These are phyloP conservation scores for Melieria crassipennis DNA, from an alignment of 2,888 invertebrate species.

Conservation along the genomic window DNA sequence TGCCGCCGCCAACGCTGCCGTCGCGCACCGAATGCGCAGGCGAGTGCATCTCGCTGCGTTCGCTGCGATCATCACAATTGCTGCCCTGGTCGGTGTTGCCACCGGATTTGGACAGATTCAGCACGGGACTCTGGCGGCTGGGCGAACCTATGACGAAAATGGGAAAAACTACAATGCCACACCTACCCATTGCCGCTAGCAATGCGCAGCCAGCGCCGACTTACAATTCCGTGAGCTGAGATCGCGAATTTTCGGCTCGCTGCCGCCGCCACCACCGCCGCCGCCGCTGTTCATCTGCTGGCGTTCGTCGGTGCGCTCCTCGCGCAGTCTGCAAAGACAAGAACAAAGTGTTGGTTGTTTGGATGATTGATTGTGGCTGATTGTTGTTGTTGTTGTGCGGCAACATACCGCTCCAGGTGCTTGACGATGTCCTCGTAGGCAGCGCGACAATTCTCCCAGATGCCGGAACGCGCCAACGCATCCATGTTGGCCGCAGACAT, in stretches of 20 bases:
- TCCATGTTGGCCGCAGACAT: slow-evolving; percentile 81
- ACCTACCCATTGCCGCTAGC: too few species aligned
- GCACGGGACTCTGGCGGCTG: slow-evolving; percentile 89
- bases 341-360: not conserved
- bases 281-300: slow-evolving; percentile 77
- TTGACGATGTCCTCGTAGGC: slow-evolving; percentile 95
- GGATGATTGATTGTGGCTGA: not conserved
- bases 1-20: slow-evolving; percentile 52
- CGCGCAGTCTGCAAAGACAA: slow-evolving; percentile 75
- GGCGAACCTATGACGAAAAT: slow-evolving; percentile 71
- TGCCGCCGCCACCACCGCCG: slow-evolving; percentile 72
- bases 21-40: slow-evolving; percentile 70
- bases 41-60: slow-evolving; percentile 70
- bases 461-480: slow-evolving; percentile 88
- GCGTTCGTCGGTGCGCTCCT: slow-evolving; percentile 83
- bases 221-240: slow-evolving; percentile 89
- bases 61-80: slow-evolving; percentile 72
- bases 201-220: slow-evolving; percentile 29
- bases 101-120: slow-evolving; percentile 90
- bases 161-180: slow-evolving; percentile 9
- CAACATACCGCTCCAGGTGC: slow-evolving; percentile 92
- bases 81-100: slow-evolving; percentile 75
- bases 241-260: slow-evolving; percentile 86
- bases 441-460: slow-evolving; percentile 95
- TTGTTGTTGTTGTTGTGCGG: not conserved